These are phyloP conservation scores for Phrynocephalus guinanensis DNA, from an alignment of 2,797 vertebrate species.

Conservation along the genomic window DNA sequence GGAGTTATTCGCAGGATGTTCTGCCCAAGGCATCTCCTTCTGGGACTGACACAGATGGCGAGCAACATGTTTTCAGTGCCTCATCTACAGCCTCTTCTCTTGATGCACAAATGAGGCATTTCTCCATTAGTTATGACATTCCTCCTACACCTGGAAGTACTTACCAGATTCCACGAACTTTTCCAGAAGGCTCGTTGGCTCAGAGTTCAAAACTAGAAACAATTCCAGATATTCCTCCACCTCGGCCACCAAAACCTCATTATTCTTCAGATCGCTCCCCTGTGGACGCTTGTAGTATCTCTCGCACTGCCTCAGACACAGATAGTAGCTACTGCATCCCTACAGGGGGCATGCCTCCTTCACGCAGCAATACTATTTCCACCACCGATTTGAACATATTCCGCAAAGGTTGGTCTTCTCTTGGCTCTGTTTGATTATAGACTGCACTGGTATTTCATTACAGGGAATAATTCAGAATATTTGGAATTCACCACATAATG, in stretches of 20 bases:
- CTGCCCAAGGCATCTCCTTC: conserved; percentile 85
- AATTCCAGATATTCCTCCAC: conserved; percentile 91
- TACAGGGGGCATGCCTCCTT: conserved; percentile 80
- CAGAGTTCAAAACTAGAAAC: conserved; percentile 81
- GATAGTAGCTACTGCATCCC: conserved; percentile 93
- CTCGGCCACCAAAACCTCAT: conserved; percentile 93
- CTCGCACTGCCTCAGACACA: conserved; percentile 89
- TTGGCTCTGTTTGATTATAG: accelerated
- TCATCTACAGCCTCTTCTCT: conserved; percentile 83
- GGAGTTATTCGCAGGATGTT: conserved; percentile 96
- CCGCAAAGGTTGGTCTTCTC: conserved; percentile 86
- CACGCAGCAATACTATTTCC: conserved; percentile 93
- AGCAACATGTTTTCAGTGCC: conserved; percentile 90
- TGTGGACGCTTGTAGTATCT: conserved; percentile 85
- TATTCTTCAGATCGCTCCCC: conserved; percentile 89
- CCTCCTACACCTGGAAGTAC: conserved; percentile 93
- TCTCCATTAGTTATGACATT: conserved; percentile 95
- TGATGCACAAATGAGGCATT: conserved; percentile 88
- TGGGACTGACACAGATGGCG: conserved; percentile 84
- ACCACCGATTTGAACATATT: conserved; percentile 88
- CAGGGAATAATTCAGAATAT: too few relatives aligned
- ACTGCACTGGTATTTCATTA: not conserved
- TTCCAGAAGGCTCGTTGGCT: conserved; percentile 78
- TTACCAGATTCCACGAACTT: conserved; percentile 93
- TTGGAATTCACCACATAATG: too few relatives aligned